phyloP scores from a whole-genome alignment of 2,113 vertebrate species.

The Chroicocephalus ridibundus region DNA sequence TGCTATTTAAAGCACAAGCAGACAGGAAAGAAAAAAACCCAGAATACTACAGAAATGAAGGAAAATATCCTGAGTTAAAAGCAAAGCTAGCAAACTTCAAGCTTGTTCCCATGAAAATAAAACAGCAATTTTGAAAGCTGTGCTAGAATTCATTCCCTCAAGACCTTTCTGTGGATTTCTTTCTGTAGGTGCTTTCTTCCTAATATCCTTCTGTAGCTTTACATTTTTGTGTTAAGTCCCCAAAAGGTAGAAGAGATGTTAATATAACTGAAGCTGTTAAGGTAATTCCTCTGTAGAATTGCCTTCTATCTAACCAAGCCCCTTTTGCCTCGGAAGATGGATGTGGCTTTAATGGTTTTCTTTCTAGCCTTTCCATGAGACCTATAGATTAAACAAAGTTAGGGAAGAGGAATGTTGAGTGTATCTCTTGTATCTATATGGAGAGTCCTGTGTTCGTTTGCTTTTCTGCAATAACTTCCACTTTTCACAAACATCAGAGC shows the following conservation, averaged over 20 bases:
- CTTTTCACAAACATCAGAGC: background rate
- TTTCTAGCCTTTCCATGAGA: background rate
- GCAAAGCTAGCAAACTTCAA: background rate
- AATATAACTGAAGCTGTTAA: background rate
- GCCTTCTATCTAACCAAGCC: background rate
- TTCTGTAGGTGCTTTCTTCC: background rate
- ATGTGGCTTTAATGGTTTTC: background rate
- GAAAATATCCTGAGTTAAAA: background rate
- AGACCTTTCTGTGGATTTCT: background rate
- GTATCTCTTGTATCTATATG: background rate
- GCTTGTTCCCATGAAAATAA: background rate
- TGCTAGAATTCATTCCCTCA: background rate
- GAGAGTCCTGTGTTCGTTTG: background rate
- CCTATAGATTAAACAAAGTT: background rate
- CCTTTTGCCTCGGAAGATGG: background rate
- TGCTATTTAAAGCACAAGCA: slow-evolving; percentile 44
- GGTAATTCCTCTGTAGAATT: background rate
- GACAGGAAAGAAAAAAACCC: background rate
- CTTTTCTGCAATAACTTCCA: background rate
- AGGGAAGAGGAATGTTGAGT: background rate
- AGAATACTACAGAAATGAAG: slow-evolving; percentile 20
- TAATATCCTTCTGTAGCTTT: background rate
- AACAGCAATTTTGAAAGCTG: background rate
- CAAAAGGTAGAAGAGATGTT: background rate
- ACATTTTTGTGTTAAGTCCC: background rate